Evolutionary conservation across 2,113 vertebrate genomes (phyloP), one percentile per base, ranked within the genome.

Genomic region (Plecturocebus donacophilus): DNA sequence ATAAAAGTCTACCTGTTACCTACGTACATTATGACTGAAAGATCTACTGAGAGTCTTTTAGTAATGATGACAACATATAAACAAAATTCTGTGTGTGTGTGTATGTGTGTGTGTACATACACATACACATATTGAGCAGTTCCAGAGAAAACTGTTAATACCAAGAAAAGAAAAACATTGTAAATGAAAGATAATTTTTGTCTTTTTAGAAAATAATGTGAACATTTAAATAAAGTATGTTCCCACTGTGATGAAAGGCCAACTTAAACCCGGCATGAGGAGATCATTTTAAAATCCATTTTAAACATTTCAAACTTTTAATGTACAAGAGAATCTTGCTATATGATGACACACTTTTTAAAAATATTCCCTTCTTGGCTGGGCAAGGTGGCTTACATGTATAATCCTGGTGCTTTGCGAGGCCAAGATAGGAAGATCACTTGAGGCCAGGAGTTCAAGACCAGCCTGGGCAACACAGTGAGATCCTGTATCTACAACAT

Each of bases 61-160:
- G 79, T 42, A 97, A 73, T 30, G 49, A 89, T 84, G 58, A 82
- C 49, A 94, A 96, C 94, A 90, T 71, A 71, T 8, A 91, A 85
- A 85, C 40, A 82, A 70, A 93, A 96, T 12, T 35, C 1, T 86
- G 45, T 52, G 6, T 84, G 1, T 10, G 14, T 7, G 17, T 58
- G 38, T 73, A 27, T 8, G 17, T 30, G 30, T 3, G 2, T 27
- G 14, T 42, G 16, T 45, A 23, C 10, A 47, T 25, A 8, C 66
- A 5, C n/a, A 10, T 9, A 30, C 38, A 32, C 52, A 38, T 32
- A 66, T 61, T 54, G 20, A 38, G 14, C 11, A 90, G 86, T 71
- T 56, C 42, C 58, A 87, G 75, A 75, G 68, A 56, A 83, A 95
- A 93, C 3, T 83, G 40, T 87, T 82, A 56, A 82, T 32, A 70